Evolutionary conservation across 2,888 invertebrate species (phyloP), one percentile per base, ranked within the genome.

Genomic region (Trichopoda pennipes): DNA sequence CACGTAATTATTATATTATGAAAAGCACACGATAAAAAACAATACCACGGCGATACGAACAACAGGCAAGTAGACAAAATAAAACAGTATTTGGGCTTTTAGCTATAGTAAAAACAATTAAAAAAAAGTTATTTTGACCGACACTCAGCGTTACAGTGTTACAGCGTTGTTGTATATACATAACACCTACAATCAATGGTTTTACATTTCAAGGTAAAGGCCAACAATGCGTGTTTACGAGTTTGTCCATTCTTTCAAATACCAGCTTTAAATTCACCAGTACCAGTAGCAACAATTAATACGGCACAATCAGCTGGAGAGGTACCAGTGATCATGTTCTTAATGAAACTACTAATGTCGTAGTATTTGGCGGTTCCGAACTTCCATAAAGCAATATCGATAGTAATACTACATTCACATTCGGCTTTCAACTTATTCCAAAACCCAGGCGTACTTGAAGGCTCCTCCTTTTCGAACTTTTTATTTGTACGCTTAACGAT

Each of bases 401-500:
- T 99, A 91, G 99, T 99, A 93, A 99, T 99, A 96, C 99, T 99
- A 95, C 99, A 98, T 93, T 99, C 99, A 93, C 99, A 97, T 93
- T 99, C 99, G 82, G 99, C 99, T 94, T 99, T 99, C 92, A 99
- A 94, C 94, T 99, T 99, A 95, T n/a, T 99, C 99, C 94, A 99
- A 94, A 87, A 99, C 99, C 99, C 99, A 99, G 89, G 99, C 99
- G 92, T 99, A 99, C 93, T 99, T 99, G 96, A 99, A 99, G 91
- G 99, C 99, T 91, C 99, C 99, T 99, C 99, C 94, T 99, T 99
- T 94, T 99, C 99, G 94, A 99, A 99, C 93, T 99, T 99, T 93
- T 99, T 99, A 92, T 99, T 99, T 91, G 98, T 98, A 95, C 99
- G 95, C 93, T 99, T 99, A 94, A 99, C 99, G 92, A 99, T 99